phyloP scores from a whole-genome alignment of 2,888 invertebrate species.

The Scaptomyza cyrtandrae region DNA sequence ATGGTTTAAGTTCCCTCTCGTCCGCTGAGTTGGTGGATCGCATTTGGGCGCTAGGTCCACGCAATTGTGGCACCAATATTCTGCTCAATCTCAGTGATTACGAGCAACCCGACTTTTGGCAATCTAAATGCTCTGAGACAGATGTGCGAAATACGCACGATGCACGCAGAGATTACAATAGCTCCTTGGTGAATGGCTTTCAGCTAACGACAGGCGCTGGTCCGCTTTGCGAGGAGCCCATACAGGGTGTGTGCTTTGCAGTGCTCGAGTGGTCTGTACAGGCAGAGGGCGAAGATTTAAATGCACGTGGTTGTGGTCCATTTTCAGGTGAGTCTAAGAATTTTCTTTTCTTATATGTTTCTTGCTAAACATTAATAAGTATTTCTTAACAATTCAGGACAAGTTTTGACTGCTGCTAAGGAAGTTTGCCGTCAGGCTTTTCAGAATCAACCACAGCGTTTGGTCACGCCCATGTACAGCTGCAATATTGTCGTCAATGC shows the following conservation, averaged over 20 bases:
- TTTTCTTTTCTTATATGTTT: not conserved
- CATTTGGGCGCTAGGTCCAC: conserved; percentile 97
- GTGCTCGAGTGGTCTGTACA: conserved; percentile 92
- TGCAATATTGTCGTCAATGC: conserved; percentile 93
- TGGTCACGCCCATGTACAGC: conserved; percentile 98
- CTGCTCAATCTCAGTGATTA: conserved; percentile 91
- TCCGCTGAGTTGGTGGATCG: conserved; percentile 86
- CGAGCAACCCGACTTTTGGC: conserved; percentile 87
- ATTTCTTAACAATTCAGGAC: conserved; percentile 86
- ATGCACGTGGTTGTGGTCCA: conserved; percentile 83
- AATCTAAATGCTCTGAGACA: conserved; percentile 70
- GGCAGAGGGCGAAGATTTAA: conserved; percentile 83
- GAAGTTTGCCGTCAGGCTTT: conserved; percentile 95
- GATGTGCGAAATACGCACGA: conserved; percentile 81
- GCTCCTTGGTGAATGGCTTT: conserved; percentile 93
- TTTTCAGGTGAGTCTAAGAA: conserved; percentile 85
- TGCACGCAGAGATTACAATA: conserved; percentile 88
- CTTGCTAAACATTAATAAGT: no score
- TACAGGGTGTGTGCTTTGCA: conserved; percentile 97
- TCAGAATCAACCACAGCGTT: conserved; percentile 93
- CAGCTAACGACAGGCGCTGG: conserved; percentile 94
- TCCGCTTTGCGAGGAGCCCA: conserved; percentile 98
- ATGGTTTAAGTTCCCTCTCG: conserved; percentile 84
- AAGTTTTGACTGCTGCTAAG: conserved; percentile 95
- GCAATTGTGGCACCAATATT: conserved; percentile 94